phyloP scores from a whole-genome alignment of 2,113 vertebrate genomes.

The Rhipidura dahli region DNA sequence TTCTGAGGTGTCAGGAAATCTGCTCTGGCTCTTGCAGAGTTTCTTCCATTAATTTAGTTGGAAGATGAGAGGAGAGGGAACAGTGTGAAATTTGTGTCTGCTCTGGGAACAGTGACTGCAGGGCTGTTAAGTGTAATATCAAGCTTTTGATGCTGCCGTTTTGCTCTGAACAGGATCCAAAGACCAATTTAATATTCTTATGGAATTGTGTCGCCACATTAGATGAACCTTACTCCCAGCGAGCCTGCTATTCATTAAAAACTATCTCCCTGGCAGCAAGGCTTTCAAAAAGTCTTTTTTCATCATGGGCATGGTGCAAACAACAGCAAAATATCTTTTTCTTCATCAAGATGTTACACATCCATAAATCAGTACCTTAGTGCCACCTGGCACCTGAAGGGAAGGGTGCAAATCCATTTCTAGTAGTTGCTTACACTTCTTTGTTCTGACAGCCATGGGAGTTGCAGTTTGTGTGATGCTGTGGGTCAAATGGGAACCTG shows the following conservation, averaged over 20 bases:
- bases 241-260: neutral
- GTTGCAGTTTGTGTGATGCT: neutral
- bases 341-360: neutral
- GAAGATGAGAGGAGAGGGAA: neutral
- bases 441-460: fast-evolving
- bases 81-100: neutral
- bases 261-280: neutral
- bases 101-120: neutral
- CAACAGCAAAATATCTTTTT: neutral
- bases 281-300: neutral
- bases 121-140: neutral
- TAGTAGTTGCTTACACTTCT: neutral
- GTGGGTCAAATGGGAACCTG: neutral
- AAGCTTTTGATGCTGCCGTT: neutral
- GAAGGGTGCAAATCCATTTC: neutral
- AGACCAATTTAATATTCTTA: neutral
- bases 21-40: neutral
- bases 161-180: neutral
- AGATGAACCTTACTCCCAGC: neutral
- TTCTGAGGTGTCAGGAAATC: neutral
- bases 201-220: neutral
- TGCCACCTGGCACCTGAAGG: neutral
- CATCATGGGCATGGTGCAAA: neutral
- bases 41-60: neutral
- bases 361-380: neutral